Evolutionary conservation across 2,797 vertebrate genomes (phyloP), one percentile per base, ranked within the genome.

Genomic region (Acipenser ruthenus): DNA sequence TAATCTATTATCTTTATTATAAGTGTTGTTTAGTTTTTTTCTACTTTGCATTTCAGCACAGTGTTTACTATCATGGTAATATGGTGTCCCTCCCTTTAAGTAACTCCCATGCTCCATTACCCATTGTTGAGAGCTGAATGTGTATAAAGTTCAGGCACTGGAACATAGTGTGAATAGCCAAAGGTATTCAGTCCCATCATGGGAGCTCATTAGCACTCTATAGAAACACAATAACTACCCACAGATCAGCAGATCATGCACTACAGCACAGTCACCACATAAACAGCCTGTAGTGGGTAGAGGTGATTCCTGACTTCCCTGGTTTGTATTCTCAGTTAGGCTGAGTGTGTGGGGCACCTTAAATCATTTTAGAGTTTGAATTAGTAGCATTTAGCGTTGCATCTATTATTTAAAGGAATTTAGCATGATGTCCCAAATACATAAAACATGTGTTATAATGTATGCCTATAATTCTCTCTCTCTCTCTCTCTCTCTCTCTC

Each of bases 61-160:
- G 84, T 88, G 83, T 69, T 88, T 84, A 83, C 87, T 88, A 84
- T 86, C 86, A 86, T 91, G 88, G 89, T 90, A 89, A 90, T 91
- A 85, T 84, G 74, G 6, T 87, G 84, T 89, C 86, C 89, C 89
- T 90, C 89, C 88, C 90, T 89, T 89, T 88, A 90, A 83, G 81
- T 79, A 81, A 83, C 88, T 84, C 88, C 89, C 87, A 90, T 88
- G 93, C 89, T 90, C 89, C 90, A 89, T 89, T 89, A 90, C 88
- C 90, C 90, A 93, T 93, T 96, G 93, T 96, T 93, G 91, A 88
- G 90, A 86, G 82, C 80, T 89, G 86, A 90, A 84, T 68, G 71
- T 86, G 76, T 80, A 74, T 78, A 82, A 88, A 84, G 88, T 87
- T 88, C 83, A 87, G 82, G 85, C 88, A 89, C 86, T 85, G 89